Percentiles rank a stretch among this genome's conserved stretches.
Conservation (phyloP, 2,113 vertebrate species). For the Theristicus caerulescens region DNA sequence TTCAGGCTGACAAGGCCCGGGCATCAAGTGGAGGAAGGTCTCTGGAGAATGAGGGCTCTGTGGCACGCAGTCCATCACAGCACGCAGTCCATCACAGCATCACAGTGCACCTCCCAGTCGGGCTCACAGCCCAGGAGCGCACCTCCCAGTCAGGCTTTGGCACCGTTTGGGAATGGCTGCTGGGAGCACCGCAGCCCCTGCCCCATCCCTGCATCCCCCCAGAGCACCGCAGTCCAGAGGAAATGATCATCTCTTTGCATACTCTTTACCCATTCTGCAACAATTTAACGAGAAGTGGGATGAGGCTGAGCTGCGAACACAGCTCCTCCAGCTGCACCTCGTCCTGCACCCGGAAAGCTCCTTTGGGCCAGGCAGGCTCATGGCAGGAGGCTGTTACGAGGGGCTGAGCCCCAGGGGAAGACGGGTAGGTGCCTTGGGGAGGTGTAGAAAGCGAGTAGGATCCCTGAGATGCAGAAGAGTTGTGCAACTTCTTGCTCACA, state of each 20-base stretch:
- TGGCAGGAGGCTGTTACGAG: neutral
- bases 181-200: neutral
- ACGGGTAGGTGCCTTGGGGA: neutral
- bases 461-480: neutral
- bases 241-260: neutral
- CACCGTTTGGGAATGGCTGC: neutral
- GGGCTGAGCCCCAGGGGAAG: neutral
- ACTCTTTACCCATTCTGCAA: neutral
- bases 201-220: neutral
- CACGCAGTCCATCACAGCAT: rapidly evolving
- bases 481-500: neutral
- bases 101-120: neutral
- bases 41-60: neutral
- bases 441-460: neutral
- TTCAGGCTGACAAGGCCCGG: neutral
- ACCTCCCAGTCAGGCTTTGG: neutral
- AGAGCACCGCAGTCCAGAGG: rapidly evolving
- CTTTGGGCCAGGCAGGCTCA: neutral
- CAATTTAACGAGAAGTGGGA: neutral
- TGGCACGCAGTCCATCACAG: rapidly evolving
- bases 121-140: neutral
- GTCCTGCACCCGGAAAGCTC: neutral
- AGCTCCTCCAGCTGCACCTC: neutral
- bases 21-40: neutral
- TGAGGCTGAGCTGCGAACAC: neutral